Evolutionary conservation across 2,797 vertebrate species (phyloP).

Genomic region (Betta splendens): DNA sequence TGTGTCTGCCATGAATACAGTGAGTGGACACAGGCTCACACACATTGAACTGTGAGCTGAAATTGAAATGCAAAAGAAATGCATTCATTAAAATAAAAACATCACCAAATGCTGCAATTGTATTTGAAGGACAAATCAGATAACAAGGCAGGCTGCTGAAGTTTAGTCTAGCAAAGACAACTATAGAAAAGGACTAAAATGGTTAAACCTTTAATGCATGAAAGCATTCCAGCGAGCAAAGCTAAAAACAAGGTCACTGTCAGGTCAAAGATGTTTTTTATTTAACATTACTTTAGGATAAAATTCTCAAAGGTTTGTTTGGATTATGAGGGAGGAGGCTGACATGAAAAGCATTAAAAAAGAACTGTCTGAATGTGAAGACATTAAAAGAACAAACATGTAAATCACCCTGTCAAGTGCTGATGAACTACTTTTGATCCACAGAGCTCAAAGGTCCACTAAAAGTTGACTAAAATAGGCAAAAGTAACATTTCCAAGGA

Average conservation of each 20-base stretch:
- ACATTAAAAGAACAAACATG: constrained; percentile 1
- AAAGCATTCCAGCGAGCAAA: constrained; percentile 5
- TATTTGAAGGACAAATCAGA: constrained; percentile 1
- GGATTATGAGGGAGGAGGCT: constrained; percentile 23
- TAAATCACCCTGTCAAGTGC: neutral
- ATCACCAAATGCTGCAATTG: constrained; percentile 5
- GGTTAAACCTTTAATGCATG: constrained; percentile 5
- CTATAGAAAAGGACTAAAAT: constrained; percentile 1
- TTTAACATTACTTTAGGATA: constrained; percentile 20
- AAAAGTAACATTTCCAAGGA: constrained; percentile 14
- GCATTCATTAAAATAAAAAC: neutral
- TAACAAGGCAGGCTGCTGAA: too few relatives aligned
- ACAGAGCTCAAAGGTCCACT: neutral
- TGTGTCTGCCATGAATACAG: too few relatives aligned
- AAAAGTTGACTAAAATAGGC: neutral
- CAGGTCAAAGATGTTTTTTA: constrained; percentile 29
- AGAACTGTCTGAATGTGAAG: neutral
- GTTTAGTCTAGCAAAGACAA: neutral
- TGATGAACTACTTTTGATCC: neutral
- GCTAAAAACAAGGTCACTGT: constrained; percentile 27
- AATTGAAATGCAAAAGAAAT: too few relatives aligned
- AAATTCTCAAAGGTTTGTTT: constrained; percentile 27
- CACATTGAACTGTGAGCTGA: too few relatives aligned
- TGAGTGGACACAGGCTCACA: too few relatives aligned
- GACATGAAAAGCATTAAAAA: constrained; percentile 7